Conservation (phyloP, 2,888 invertebrate species). For the Hypercompe scribonia region DNA sequence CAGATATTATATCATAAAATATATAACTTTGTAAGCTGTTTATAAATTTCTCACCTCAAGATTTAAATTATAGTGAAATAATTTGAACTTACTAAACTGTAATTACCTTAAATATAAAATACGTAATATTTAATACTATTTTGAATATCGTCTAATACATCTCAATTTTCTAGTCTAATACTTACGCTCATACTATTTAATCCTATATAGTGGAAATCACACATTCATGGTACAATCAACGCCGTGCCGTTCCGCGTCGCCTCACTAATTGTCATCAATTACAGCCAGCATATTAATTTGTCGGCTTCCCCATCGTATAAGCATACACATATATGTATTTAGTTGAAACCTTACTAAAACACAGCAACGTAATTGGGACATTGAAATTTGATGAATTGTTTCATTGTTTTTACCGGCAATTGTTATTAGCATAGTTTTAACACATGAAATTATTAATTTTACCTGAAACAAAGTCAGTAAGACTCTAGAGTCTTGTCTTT, state of each 20-base stretch:
- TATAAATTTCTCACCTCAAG: neutral
- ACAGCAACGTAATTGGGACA: constrained; percentile 23
- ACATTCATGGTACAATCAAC: constrained; percentile 55
- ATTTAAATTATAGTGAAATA: neutral
- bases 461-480: no score
- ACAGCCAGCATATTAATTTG: constrained; percentile 60
- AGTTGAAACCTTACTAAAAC: constrained; percentile 33
- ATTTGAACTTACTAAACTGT: neutral
- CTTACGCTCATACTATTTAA: constrained; percentile 22
- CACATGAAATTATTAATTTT: no score
- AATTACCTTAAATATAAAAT: neutral
- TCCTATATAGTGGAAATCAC: constrained; percentile 41
- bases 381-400: constrained; percentile 7
- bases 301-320: constrained; percentile 43
- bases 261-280: constrained; percentile 63
- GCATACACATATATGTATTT: constrained; percentile 39
- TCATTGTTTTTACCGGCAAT: neutral
- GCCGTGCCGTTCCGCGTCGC: constrained; percentile 43
- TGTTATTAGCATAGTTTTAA: neutral
- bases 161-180: constrained; percentile 12
- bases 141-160: neutral
- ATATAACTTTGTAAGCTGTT: neutral
- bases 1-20: neutral
- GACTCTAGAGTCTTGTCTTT: no score
- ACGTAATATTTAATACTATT: neutral